phyloP scores from a whole-genome alignment of 30 jellyfish, hydroid and myxozoan species.

The Hydractinia echinata region DNA sequence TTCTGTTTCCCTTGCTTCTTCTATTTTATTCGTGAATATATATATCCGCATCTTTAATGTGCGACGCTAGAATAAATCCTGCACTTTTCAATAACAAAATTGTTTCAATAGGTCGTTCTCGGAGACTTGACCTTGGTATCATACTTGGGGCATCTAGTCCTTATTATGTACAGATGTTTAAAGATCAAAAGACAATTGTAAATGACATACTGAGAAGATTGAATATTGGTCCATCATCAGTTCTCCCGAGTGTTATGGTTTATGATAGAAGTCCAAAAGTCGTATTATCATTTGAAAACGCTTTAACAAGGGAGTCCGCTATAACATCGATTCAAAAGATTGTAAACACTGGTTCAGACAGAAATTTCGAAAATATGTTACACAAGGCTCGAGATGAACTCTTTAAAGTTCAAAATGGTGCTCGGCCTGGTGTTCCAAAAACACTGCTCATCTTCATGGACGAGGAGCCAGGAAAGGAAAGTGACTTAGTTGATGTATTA shows the following conservation, averaged over 20 bases:
- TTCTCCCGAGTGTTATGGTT: conserved; percentile 36
- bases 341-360: conserved; percentile 1
- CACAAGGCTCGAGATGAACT: conserved; percentile 52
- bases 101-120: no score
- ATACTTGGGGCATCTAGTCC: conserved; percentile 35
- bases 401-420: conserved; percentile 60
- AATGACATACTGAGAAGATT: conserved; percentile 26
- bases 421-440: conserved; percentile 57
- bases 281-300: conserved; percentile 37
- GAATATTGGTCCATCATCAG: conserved; percentile 33
- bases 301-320: background rate
- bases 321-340: background rate
- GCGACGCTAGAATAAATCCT: no score
- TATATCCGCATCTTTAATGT: no score
- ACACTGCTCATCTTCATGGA: conserved; percentile 52
- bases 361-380: conserved; percentile 36
- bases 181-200: conserved; percentile 42
- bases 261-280: conserved; percentile 38
- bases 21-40: no score
- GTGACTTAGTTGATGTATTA: background rate
- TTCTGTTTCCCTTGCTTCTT: no score
- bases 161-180: conserved; percentile 22
- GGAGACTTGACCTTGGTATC: conserved; percentile 50
- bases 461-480: background rate
- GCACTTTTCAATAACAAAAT: no score